phyloP scores from a whole-genome alignment of 2,888 invertebrate genomes.

The Helicoverpa assulta region DNA sequence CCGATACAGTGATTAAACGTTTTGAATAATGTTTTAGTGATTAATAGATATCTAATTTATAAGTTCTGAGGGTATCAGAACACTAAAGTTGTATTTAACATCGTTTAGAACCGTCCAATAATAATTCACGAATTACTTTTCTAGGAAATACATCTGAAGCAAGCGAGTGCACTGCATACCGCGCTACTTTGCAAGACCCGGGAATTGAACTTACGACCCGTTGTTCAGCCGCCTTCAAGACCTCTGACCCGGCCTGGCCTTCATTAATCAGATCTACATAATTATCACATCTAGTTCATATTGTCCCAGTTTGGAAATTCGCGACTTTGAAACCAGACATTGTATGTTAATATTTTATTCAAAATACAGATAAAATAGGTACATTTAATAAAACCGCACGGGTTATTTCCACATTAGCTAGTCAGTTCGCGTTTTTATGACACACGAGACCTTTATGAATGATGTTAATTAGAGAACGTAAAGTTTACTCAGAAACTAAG shows the following conservation, averaged over 20 bases:
- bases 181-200: not conserved
- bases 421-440: slow-evolving; percentile 26
- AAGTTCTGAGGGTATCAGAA: not conserved
- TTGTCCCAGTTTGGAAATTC: not conserved
- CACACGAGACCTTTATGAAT: slow-evolving; percentile 31
- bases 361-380: slow-evolving; percentile 23
- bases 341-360: slow-evolving; percentile 30
- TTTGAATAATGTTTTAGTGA: slow-evolving; percentile 24
- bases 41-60: slow-evolving; percentile 12
- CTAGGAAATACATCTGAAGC: not conserved
- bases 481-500: slow-evolving; percentile 13
- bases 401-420: slow-evolving; percentile 37
- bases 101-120: too few relatives aligned
- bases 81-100: not conserved
- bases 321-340: slow-evolving; percentile 9
- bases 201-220: not conserved
- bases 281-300: not conserved
- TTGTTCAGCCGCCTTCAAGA: not conserved
- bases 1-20: slow-evolving; percentile 16
- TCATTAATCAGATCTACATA: not conserved
- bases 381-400: slow-evolving; percentile 3
- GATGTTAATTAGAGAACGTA: slow-evolving; percentile 21
- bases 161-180: not conserved
- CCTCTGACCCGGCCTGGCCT: not conserved
- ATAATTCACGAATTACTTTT: too few relatives aligned